These are phyloP conservation scores for Eubucco bourcierii DNA, from an alignment of 2,113 vertebrate genomes.

Conservation along the genomic window DNA sequence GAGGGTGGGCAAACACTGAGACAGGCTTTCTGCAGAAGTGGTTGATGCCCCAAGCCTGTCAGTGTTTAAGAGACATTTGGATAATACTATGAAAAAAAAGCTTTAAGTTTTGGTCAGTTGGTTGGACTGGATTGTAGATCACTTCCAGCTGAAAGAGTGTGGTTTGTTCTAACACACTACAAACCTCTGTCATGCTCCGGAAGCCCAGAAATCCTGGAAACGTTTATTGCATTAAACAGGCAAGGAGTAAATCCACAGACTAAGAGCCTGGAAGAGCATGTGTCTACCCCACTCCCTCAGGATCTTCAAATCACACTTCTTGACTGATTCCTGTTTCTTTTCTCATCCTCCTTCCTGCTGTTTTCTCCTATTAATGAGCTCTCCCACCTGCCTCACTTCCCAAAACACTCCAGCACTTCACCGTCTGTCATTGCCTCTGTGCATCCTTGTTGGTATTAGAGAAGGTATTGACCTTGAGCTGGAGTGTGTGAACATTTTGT, in stretches of 20 bases:
- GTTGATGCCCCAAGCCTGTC: too few relatives aligned
- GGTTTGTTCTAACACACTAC: background rate
- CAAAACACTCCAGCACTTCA: conserved; percentile 1
- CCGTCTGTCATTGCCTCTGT: conserved; percentile 48
- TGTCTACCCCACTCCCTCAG: background rate
- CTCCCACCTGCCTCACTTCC: conserved; percentile 43
- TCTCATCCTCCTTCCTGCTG: conserved; percentile 8
- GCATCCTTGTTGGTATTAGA: background rate
- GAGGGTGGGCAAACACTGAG: too few relatives aligned
- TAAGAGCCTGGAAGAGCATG: background rate
- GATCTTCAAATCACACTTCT: background rate
- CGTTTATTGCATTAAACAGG: background rate
- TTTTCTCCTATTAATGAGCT: conserved; percentile 47
- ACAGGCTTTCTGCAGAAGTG: too few relatives aligned
- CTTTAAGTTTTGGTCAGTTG: background rate
- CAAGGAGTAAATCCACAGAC: background rate
- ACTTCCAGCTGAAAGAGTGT: background rate
- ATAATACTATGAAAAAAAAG: background rate
- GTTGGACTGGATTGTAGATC: background rate
- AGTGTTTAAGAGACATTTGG: too few relatives aligned
- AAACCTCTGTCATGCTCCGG: background rate
- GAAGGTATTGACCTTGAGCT: background rate
- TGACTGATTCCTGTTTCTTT: background rate
- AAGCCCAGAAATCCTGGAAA: background rate
- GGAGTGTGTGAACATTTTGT: background rate